Percentiles rank a stretch among this genome's conserved stretches.
Conservation (phyloP, 2,797 vertebrate species). For the Eulemur mongoz region DNA sequence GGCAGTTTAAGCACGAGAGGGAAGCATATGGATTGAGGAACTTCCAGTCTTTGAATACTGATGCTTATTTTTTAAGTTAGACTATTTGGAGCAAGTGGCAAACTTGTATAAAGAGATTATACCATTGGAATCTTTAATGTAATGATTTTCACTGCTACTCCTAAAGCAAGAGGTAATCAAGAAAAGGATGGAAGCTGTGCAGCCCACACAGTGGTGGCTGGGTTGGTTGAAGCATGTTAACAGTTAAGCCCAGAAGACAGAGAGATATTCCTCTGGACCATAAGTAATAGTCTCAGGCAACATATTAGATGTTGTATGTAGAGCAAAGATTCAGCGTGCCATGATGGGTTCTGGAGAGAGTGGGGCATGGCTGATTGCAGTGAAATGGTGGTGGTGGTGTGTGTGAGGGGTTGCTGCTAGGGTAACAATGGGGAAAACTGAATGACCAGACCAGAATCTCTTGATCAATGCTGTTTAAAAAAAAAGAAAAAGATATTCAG, state of each 20-base stretch:
- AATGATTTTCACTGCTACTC: background rate
- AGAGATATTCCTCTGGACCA: too few species aligned
- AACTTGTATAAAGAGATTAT: background rate
- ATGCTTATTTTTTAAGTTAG: background rate
- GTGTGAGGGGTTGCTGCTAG: rapidly evolving
- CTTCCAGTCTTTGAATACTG: background rate
- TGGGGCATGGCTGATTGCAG: rapidly evolving
- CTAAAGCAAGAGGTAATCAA: background rate
- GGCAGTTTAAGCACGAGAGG: background rate
- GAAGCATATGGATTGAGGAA: background rate
- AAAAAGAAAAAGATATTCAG: background rate
- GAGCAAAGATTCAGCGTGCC: background rate
- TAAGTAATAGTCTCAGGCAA: background rate
- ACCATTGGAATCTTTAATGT: background rate
- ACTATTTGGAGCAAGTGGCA: background rate
- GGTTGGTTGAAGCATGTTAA: background rate
- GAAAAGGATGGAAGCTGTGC: background rate
- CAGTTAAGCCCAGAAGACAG: background rate
- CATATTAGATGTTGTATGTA: rapidly evolving
- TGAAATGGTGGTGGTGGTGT: background rate
- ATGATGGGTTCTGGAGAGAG: background rate
- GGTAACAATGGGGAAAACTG: background rate
- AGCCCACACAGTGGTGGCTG: background rate
- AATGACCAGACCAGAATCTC: background rate
- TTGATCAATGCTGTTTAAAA: background rate